phyloP scores from a whole-genome alignment of 2,888 invertebrate species.

The Eurytoma californica region DNA sequence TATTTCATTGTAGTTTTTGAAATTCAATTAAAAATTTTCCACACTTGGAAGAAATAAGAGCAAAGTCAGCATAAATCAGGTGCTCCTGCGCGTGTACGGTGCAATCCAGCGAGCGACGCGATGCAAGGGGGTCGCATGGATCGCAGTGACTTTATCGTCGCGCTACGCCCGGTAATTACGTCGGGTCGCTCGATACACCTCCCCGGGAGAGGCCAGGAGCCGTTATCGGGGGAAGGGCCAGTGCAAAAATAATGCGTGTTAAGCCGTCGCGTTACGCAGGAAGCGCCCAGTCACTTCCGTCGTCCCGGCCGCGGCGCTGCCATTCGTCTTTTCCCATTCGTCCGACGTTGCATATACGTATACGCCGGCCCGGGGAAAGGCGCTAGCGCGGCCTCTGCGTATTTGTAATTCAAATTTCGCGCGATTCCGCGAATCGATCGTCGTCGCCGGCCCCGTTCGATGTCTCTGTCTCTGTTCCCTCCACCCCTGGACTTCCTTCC shows the following conservation, averaged over 20 bases:
- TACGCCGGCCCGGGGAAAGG: neutral
- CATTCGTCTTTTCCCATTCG: slow-evolving; percentile 21
- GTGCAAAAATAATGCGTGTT: slow-evolving; percentile 49
- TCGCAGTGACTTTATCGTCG: slow-evolving; percentile 18
- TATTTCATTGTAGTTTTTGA: no score
- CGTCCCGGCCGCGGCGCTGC: slow-evolving; percentile 8
- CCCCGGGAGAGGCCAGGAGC: neutral
- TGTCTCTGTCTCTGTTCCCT: slow-evolving; percentile 18
- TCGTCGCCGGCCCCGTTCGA: neutral
- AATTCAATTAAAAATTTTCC: no score
- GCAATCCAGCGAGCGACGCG: no score
- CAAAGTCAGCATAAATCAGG: no score
- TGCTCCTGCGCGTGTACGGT: no score
- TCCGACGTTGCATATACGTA: no score
- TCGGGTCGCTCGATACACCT: slow-evolving; percentile 20
- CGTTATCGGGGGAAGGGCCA: slow-evolving; percentile 7
- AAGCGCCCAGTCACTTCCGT: slow-evolving; percentile 53
- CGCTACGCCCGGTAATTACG: slow-evolving; percentile 28
- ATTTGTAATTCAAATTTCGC: slow-evolving; percentile 58
- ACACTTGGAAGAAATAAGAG: no score
- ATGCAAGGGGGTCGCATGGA: neutral
- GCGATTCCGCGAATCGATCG: slow-evolving; percentile 54
- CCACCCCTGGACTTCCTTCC: slow-evolving; percentile 7
- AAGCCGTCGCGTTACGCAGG: slow-evolving; percentile 18
- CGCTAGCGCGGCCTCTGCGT: slow-evolving; percentile 5